Base-by-base conservation (phyloP, 2,797 vertebrate genomes). In the Pygocentrus nattereri region DNA sequence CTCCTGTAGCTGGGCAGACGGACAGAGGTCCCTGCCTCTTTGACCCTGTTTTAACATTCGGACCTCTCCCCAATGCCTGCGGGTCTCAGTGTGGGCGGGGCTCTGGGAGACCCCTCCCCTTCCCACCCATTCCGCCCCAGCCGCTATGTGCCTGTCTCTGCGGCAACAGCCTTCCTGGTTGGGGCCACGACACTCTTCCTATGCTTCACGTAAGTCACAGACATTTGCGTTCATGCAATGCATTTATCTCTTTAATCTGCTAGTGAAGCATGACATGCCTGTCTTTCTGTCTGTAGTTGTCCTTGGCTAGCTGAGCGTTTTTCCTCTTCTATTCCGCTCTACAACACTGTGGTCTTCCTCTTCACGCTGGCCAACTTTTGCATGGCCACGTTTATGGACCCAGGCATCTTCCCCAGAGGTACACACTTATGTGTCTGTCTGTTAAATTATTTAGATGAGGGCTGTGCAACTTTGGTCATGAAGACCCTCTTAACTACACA, bases 301-400 rank as follows among this genome's bases (percentile, higher is more conserved):
- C 98, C 98, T 0, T 98, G 97, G 94, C 93, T 99, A 83, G 96
- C 96, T 77, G 94, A 97, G 74, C 88, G 90, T 80, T 87, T 98
- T 74, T 99, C 97, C 78, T 92, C 95, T 6, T 78, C 92, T 89
- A 96, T 99, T 92, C 96, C 96, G 0, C 88, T 96, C 89, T 99
- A 99, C 94, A 96, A 94, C 92, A 95, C 91, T 0, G 89, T 97
- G 61, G 94, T 99, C 91, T 98, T 99, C 92, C 96, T 99, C 87
- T 99, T 98, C 61, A 98, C 98, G 71, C 93, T 99, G 88, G 96
- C 97, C 91, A 99, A 99, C 93, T 98, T 99, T 94, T 98, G 96
- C 89, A 99, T 99, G 98, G 97, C 98, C 87, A 99, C 98, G 49
- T 99, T 99, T 92, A 99, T 99, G 98, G 98, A 99, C 91, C 98